Percentiles rank a stretch among this genome's conserved stretches.
phyloP scores from a whole-genome alignment of 2,113 vertebrate species.

The Cebidichthys violaceus region DNA sequence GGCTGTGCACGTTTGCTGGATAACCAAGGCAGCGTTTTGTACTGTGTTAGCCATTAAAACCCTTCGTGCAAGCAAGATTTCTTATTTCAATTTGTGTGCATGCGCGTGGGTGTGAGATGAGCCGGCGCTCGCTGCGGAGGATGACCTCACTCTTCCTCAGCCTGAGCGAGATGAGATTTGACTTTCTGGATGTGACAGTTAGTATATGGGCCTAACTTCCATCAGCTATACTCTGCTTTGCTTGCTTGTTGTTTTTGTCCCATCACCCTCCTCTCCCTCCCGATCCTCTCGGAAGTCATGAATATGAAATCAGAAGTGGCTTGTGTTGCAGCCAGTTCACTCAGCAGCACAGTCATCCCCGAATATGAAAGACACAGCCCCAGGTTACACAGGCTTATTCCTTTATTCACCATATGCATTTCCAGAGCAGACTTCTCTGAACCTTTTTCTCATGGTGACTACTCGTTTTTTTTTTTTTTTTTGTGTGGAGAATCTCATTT shows the following conservation, averaged over 20 bases:
- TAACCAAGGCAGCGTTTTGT: constrained; percentile 8
- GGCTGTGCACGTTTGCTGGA: constrained; percentile 4
- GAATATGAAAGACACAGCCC: constrained; percentile 52
- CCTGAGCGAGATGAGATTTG: constrained; percentile 54
- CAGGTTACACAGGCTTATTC: constrained; percentile 46
- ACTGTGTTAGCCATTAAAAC: constrained; percentile 19
- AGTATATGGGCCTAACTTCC: constrained; percentile 42
- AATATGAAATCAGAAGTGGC: constrained; percentile 70
- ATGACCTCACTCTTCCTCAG: constrained; percentile 70
- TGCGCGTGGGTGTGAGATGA: constrained; percentile 70
- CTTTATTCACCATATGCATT: constrained; percentile 55
- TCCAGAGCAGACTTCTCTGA: constrained; percentile 39
- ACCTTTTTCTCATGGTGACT: constrained; percentile 38
- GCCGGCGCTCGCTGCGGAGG: constrained; percentile 67
- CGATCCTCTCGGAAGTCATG: constrained; percentile 62
- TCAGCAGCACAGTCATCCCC: constrained; percentile 44
- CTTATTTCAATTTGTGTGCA: constrained; percentile 25
- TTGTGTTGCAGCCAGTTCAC: constrained; percentile 65
- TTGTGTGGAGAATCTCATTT: constrained; percentile 33
- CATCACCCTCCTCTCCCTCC: not conserved
- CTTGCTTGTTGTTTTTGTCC: constrained; percentile 51
- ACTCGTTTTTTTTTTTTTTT: constrained; percentile 35
- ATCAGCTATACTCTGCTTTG: constrained; percentile 40
- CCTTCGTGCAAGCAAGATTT: constrained; percentile 31
- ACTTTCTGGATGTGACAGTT: constrained; percentile 67